Evolutionary conservation across 2,113 vertebrate genomes (phyloP).

Genomic region (Dicerorhinus sumatrensis): DNA sequence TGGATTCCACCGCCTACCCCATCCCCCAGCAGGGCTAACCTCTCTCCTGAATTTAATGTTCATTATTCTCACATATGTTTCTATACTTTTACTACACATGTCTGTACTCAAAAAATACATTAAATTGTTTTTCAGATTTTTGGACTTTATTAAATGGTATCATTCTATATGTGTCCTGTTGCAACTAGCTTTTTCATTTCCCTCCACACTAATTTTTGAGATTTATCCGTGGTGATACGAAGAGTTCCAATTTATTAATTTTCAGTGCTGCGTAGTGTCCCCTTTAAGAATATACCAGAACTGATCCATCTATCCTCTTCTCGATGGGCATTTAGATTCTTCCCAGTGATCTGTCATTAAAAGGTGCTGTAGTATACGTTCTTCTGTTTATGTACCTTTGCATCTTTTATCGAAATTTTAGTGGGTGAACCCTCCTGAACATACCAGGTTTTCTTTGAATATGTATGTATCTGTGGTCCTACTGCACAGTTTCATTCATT

Average conservation of each 20-base stretch:
- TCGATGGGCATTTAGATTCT: background rate
- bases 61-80: background rate
- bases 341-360: background rate
- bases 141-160: background rate
- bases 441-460: background rate
- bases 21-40: background rate
- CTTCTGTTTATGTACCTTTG: background rate
- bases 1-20: background rate
- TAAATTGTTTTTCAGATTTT: background rate
- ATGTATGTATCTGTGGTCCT: background rate
- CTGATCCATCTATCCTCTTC: background rate
- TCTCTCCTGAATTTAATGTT: background rate
- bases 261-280: background rate
- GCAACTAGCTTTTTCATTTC: too few relatives aligned
- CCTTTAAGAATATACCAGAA: background rate
- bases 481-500: background rate
- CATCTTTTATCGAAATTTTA: background rate
- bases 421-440: background rate
- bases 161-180: background rate
- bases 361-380: background rate
- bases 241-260: conserved; percentile 30
- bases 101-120: background rate
- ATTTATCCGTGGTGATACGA: background rate
- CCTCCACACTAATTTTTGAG: background rate
- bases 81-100: background rate